Conservation (phyloP, 2,113 vertebrate genomes). For the Archilochus colubris region DNA sequence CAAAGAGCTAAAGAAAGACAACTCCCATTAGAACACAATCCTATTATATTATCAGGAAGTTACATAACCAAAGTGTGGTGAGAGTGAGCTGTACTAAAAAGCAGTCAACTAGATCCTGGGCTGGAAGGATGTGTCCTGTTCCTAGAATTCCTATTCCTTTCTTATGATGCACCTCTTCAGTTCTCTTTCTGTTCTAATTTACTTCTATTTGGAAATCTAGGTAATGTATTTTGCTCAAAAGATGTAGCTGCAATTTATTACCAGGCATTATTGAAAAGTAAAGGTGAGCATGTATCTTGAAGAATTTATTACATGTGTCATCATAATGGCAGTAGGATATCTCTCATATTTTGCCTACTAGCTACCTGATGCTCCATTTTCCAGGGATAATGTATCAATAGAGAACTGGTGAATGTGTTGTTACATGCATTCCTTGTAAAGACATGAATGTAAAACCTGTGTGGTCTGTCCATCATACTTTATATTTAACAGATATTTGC, state of each 20-base stretch:
- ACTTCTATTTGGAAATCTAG: background rate
- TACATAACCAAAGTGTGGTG: background rate
- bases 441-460: background rate
- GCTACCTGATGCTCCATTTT: background rate
- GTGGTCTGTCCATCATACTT: background rate
- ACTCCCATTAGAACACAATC: background rate
- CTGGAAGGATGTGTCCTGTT: background rate
- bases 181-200: background rate
- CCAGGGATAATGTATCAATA: background rate
- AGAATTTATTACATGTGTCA: background rate
- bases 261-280: background rate
- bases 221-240: background rate
- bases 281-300: background rate
- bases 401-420: background rate
- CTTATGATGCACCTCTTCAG: background rate
- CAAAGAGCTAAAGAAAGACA: background rate
- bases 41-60: background rate
- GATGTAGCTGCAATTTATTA: background rate
- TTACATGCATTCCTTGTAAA: background rate
- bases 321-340: background rate
- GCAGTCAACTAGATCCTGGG: background rate
- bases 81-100: background rate
- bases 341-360: background rate
- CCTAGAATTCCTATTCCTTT: background rate
- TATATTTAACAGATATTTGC: background rate